phyloP scores from a whole-genome alignment of 1,140 invertebrate species.

The Drosophila sp. region DNA sequence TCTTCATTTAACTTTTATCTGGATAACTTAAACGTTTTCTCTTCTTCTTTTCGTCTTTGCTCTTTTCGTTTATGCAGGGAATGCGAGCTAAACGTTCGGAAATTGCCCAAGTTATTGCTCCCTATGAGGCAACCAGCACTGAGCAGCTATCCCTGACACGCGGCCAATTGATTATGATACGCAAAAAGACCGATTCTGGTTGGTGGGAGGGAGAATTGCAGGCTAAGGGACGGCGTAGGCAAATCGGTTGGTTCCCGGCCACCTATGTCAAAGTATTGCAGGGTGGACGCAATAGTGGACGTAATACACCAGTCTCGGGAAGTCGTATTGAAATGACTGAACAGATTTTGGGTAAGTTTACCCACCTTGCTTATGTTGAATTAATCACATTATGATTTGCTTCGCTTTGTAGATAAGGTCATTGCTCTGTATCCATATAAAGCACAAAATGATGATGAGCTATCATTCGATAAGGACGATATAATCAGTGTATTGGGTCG shows the following conservation, averaged over 20 bases:
- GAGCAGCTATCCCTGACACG: constrained; percentile 95
- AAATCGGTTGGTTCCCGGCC: constrained; percentile 98
- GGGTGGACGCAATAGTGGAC: constrained; percentile 87
- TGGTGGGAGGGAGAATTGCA: constrained; percentile 99
- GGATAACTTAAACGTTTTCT: constrained; percentile 1
- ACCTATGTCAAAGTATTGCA: constrained; percentile 95
- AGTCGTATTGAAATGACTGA: constrained; percentile 84
- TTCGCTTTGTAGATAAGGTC: constrained; percentile 90
- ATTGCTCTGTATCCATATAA: constrained; percentile 96
- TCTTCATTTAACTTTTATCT: background rate
- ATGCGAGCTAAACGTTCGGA: constrained; percentile 90
- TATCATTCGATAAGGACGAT: constrained; percentile 96
- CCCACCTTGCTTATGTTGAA: too few species aligned
- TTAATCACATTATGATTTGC: background rate
- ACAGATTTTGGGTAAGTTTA: constrained; percentile 83
- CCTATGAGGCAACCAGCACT: constrained; percentile 93
- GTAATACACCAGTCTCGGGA: constrained; percentile 87
- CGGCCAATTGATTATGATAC: constrained; percentile 97
- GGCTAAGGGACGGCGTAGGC: constrained; percentile 96
- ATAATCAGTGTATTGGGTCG: constrained; percentile 95
- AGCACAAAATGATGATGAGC: constrained; percentile 96
- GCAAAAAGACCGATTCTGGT: constrained; percentile 97
- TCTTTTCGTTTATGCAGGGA: constrained; percentile 48
- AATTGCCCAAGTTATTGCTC: constrained; percentile 94
- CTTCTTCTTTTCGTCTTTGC: background rate